A percentile compares a stretch with the other conserved stretches of the same genome.
Conservation (phyloP, 2,888 invertebrate genomes). For the Parascotia fuliginaria region DNA sequence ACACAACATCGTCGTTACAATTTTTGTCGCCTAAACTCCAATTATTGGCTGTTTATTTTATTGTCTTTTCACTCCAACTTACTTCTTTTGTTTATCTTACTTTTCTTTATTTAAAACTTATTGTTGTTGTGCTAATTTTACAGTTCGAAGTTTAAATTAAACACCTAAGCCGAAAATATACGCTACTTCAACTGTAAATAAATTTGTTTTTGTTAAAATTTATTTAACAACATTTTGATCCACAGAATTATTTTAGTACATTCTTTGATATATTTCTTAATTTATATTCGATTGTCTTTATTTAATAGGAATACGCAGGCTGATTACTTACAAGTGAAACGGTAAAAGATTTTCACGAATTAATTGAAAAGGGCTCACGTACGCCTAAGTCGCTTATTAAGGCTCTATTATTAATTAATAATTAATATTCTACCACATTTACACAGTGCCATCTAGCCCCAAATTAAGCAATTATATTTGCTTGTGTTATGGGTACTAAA, state of each 20-base stretch:
- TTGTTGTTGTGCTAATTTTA: background rate
- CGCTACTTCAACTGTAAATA: background rate
- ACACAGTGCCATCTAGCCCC: too few relatives aligned
- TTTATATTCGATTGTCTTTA: slow-evolving; percentile 26
- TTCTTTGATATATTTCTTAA: slow-evolving; percentile 8
- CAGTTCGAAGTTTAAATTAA: background rate
- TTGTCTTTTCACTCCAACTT: slow-evolving; percentile 14
- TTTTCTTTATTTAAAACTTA: too few relatives aligned
- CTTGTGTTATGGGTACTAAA: too few relatives aligned
- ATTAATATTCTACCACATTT: too few relatives aligned
- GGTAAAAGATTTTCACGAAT: slow-evolving; percentile 6
- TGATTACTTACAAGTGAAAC: slow-evolving; percentile 34
- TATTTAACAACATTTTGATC: background rate
- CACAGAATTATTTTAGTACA: background rate
- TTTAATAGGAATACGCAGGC: slow-evolving; percentile 28
- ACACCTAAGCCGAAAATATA: background rate
- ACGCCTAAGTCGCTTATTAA: too few relatives aligned
- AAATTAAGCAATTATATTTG: too few relatives aligned
- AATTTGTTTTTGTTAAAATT: background rate
- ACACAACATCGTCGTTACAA: background rate
- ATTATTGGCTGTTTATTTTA: slow-evolving; percentile 34
- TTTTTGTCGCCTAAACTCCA: background rate
- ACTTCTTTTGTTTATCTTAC: background rate
- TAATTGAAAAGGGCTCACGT: slow-evolving; percentile 22
- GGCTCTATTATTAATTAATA: background rate